Base-by-base conservation (phyloP, 1,140 invertebrate genomes). In the Pogonomyrmex californicus region DNA sequence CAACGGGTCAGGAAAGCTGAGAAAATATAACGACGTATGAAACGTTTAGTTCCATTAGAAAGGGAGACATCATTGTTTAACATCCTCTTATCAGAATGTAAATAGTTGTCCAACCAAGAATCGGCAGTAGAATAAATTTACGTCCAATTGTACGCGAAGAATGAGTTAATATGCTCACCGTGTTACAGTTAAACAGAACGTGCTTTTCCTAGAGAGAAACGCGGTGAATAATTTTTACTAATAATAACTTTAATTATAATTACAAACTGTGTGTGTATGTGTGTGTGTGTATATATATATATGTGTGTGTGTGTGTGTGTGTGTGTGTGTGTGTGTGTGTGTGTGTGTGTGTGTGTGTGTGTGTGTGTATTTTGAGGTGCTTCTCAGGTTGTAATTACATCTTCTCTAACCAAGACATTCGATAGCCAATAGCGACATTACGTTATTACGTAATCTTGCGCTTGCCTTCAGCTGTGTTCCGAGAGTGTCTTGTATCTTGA, bases 51-150 rank as follows among this genome's bases (percentile, higher is more conserved):
- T 47, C 41, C 49, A 71, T 56, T 65, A 14, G 65, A 47, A 83
- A 54, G 82, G 75, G 62, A 58, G 76, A 86, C 66, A 86, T 63
- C 82, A 85, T 73, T 92, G 90, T 91, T 92, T 92, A 90, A 92
- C 87, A 86, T 92, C 81, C 91, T 91, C 91, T 92, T 81, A 90
- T 12, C 77, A n/a, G 65, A 78, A 86, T 68, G 87, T 90, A 92
- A 92, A 92, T 91, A 92, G 78, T 78, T 86, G 58, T 68, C 5
- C 65, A 51, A 82, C 62, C 77, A n/a, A 77, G 82, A 81, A 79
- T 87, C 66, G 49, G 81, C 70, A 83, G 78, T 81, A 87, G 91
- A 88, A 91, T 87, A 91, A 91, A 91, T 91, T 88, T 86, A 85
- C 73, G 86, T 38, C 58, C 51, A 73, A 75, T 36, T 41, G 12